Conservation (phyloP, 2,888 invertebrate species). For the Zootermopsis nevadensis region DNA sequence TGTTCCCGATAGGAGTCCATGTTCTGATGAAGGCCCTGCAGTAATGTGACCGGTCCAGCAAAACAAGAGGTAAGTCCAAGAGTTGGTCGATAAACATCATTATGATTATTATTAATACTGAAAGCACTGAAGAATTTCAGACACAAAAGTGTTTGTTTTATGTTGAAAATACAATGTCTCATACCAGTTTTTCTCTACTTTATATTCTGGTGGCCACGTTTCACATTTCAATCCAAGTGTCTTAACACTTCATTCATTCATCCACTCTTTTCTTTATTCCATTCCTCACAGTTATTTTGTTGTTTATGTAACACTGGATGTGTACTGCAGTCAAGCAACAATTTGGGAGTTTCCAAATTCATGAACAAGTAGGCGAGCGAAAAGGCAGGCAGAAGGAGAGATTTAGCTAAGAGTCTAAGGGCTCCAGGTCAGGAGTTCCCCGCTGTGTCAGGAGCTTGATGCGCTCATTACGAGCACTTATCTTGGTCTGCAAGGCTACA, state of each 20-base stretch:
- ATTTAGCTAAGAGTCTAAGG: constrained; percentile 73
- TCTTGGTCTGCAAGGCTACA: constrained; percentile 87
- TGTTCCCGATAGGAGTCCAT: constrained; percentile 76
- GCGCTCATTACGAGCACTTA: constrained; percentile 87
- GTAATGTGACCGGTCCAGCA: constrained; percentile 56
- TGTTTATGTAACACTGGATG: not conserved
- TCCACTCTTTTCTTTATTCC: constrained; percentile 28
- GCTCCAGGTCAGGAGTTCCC: constrained; percentile 85
- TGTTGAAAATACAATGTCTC: constrained; percentile 6
- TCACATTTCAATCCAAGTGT: constrained; percentile 54
- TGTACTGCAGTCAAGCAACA: not conserved
- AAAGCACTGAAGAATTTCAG: constrained; percentile 33
- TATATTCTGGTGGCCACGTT: constrained; percentile 55
- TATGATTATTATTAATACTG: not conserved
- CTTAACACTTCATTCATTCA: constrained; percentile 13
- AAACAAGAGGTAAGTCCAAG: constrained; percentile 26
- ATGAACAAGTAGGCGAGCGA: not conserved
- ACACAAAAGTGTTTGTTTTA: constrained; percentile 33
- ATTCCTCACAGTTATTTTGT: not conserved
- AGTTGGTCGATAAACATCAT: not conserved
- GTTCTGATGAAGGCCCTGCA: constrained; percentile 74
- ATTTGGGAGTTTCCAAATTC: not conserved
- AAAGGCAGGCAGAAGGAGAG: constrained; percentile 52
- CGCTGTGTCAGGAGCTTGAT: constrained; percentile 88
- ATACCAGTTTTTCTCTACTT: constrained; percentile 38